Percentiles rank a stretch among this genome's conserved stretches.
Conservation (phyloP, 2,797 vertebrate species). For the Cyprinodon diabolis region DNA sequence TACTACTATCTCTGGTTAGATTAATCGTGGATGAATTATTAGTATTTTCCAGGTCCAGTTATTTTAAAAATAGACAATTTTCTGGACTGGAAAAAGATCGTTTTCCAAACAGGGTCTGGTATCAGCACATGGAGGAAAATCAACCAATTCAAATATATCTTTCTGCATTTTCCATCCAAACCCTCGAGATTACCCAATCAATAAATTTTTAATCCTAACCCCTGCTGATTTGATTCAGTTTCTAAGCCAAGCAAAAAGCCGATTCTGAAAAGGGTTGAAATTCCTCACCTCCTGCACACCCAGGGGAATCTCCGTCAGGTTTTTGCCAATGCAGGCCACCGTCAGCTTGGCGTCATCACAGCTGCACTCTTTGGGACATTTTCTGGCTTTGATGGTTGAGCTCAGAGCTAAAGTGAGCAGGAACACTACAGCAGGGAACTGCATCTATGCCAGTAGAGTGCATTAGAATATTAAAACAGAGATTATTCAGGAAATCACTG, state of each 20-base stretch:
- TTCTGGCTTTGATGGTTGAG: slow-evolving; percentile 6
- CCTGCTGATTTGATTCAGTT: not conserved
- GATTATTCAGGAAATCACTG: not conserved
- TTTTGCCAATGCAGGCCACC: slow-evolving; percentile 81
- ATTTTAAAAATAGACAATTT: not conserved
- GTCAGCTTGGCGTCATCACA: slow-evolving; percentile 82
- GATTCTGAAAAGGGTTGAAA: not conserved
- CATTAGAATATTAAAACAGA: not conserved
- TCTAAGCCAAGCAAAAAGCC: not conserved
- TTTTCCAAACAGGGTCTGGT: not conserved
- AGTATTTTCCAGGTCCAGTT: not conserved
- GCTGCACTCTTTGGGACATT: slow-evolving; percentile 83
- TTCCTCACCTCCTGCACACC: slow-evolving; percentile 84
- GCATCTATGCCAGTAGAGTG: slow-evolving; percentile 53
- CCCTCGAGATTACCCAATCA: not conserved
- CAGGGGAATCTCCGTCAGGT: slow-evolving; percentile 80
- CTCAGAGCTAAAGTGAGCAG: slow-evolving; percentile 44
- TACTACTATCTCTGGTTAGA: too few species aligned
- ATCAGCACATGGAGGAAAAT: not conserved
- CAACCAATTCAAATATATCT: not conserved
- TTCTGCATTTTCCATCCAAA: not conserved
- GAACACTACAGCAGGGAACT: slow-evolving; percentile 10
- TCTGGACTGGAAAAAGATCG: not conserved
- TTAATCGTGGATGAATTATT: not conserved
- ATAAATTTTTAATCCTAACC: not conserved